phyloP scores from a whole-genome alignment of 2,797 vertebrate species.

The Choloepus didactylus region DNA sequence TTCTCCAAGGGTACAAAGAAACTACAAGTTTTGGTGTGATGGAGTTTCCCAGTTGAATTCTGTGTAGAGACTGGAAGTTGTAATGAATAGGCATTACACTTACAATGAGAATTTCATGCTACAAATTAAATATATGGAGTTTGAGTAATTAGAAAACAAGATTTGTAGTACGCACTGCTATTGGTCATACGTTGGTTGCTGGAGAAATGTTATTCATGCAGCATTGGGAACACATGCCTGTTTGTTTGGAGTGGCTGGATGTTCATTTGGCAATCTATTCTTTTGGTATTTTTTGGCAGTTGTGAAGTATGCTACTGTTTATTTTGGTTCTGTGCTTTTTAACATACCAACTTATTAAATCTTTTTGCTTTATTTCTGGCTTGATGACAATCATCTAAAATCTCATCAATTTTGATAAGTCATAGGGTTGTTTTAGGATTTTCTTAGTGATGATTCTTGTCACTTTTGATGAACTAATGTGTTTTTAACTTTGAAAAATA shows the following conservation, averaged over 20 bases:
- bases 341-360: conserved; percentile 1
- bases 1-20: conserved; percentile 19
- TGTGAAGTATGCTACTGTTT: neutral
- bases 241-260: conserved; percentile 61
- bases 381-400: conserved; percentile 5
- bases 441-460: neutral
- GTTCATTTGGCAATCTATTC: conserved; percentile 57
- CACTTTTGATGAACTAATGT: neutral
- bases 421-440: neutral
- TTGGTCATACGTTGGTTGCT: conserved; percentile 54
- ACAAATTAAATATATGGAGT: conserved; percentile 46
- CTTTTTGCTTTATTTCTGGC: conserved; percentile 10
- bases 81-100: conserved; percentile 58
- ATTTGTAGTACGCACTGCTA: conserved; percentile 68
- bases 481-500: conserved; percentile 41
- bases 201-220: conserved; percentile 14
- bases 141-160: conserved; percentile 67
- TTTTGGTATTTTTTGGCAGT: conserved; percentile 33
- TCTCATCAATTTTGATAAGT: conserved; percentile 27
- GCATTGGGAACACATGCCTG: conserved; percentile 56
- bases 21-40: conserved; percentile 7
- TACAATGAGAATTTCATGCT: conserved; percentile 60
- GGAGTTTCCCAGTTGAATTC: conserved; percentile 35
- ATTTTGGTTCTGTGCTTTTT: conserved; percentile 38
- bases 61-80: conserved; percentile 1